These are phyloP conservation scores for Mya arenaria DNA, from an alignment of 1,140 invertebrate genomes.

Conservation along the genomic window DNA sequence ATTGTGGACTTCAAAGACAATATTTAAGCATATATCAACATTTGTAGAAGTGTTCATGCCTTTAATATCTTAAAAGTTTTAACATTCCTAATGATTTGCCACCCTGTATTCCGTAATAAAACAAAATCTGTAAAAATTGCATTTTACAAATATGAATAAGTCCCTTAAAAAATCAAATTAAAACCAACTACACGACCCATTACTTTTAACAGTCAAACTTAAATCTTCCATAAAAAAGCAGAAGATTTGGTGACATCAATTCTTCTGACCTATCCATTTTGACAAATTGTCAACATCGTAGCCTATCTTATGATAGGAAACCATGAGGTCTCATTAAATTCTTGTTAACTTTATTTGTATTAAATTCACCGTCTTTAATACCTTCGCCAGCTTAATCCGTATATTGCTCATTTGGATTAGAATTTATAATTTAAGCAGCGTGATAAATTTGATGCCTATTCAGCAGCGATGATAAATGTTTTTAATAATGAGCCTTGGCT, in stretches of 20 bases:
- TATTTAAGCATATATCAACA: too few relatives aligned
- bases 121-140: too few relatives aligned
- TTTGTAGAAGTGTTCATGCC: too few relatives aligned
- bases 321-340: conserved; percentile 10
- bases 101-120: too few relatives aligned
- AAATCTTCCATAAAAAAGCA: background rate
- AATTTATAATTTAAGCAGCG: conserved; percentile 7
- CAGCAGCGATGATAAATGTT: conserved; percentile 33
- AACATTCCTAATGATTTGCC: too few relatives aligned
- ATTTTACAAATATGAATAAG: too few relatives aligned
- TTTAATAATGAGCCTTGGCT: background rate
- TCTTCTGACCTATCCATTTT: conserved; percentile 10
- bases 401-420: conserved; percentile 32
- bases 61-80: too few relatives aligned
- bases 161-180: too few relatives aligned
- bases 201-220: too few relatives aligned
- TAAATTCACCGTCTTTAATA: conserved; percentile 10
- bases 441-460: conserved; percentile 32
- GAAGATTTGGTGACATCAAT: background rate
- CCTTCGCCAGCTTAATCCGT: background rate
- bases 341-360: conserved; percentile 16
- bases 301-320: background rate
- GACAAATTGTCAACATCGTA: background rate
- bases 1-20: too few relatives aligned
- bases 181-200: too few relatives aligned